These are phyloP conservation scores for Alligator sinensis DNA, from an alignment of 2,113 vertebrate genomes.

Conservation along the genomic window DNA sequence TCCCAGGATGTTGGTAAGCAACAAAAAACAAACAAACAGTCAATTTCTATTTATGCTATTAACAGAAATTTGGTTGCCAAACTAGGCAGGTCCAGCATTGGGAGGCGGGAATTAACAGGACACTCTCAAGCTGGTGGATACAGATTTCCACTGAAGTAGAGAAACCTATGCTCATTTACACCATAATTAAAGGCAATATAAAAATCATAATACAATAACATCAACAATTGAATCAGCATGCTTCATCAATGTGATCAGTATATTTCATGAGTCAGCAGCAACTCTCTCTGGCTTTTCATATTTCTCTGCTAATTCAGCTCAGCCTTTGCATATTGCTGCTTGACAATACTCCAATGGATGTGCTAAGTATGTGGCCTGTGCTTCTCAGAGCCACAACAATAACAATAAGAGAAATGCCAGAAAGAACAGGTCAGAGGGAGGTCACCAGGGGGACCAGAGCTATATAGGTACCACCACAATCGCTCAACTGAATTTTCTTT, in stretches of 20 bases:
- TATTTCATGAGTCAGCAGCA: background rate
- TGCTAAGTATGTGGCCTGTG: background rate
- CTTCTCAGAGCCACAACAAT: background rate
- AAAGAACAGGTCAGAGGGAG: fast-evolving
- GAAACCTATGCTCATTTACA: background rate
- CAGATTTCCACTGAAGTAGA: background rate
- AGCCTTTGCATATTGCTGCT: background rate
- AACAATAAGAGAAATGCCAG: fast-evolving
- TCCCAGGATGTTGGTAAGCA: background rate
- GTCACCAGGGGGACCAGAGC: background rate
- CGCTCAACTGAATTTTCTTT: background rate
- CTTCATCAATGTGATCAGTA: background rate
- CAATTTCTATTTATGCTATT: background rate
- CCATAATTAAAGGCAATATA: background rate
- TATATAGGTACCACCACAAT: fast-evolving
- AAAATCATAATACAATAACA: background rate
- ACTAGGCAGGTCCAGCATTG: background rate
- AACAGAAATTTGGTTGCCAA: background rate
- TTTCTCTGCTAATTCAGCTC: background rate
- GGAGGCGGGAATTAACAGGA: fast-evolving
- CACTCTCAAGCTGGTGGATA: background rate
- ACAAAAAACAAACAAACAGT: background rate
- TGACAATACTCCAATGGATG: background rate
- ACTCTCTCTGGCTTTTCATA: background rate
- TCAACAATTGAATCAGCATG: fast-evolving